Conservation (phyloP, 2,797 vertebrate species). For the Hipposideros larvatus region DNA sequence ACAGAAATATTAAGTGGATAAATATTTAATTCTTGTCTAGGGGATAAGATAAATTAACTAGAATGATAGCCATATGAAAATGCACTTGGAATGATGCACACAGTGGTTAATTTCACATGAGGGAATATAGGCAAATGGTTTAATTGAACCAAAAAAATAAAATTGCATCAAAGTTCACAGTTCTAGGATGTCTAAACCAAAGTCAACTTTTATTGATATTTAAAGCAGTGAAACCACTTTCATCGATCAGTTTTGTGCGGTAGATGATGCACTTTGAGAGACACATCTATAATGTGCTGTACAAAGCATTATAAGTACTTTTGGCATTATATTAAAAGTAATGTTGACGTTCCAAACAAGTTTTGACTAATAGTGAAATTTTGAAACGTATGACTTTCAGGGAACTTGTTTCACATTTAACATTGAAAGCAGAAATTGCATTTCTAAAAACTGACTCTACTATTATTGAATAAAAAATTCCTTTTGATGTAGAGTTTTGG, state of each 20-base stretch:
- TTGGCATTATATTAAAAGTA: conserved; percentile 45
- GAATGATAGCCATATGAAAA: conserved; percentile 76
- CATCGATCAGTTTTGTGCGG: conserved; percentile 46
- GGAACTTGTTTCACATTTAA: background rate
- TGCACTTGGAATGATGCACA: conserved; percentile 69
- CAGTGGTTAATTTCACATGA: conserved; percentile 72
- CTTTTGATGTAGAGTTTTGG: background rate
- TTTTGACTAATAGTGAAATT: conserved; percentile 30
- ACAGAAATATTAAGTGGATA: conserved; percentile 81
- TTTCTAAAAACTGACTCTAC: background rate
- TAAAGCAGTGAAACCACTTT: conserved; percentile 71
- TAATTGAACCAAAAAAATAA: conserved; percentile 76
- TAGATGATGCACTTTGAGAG: conserved; percentile 64
- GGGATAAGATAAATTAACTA: conserved; percentile 74
- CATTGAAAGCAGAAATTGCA: background rate
- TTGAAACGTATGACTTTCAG: background rate
- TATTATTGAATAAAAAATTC: background rate
- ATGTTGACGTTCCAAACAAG: conserved; percentile 36
- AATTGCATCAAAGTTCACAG: conserved; percentile 74
- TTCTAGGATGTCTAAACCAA: conserved; percentile 76
- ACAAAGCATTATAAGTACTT: conserved; percentile 35
- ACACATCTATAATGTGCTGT: conserved; percentile 53
- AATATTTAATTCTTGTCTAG: conserved; percentile 85
- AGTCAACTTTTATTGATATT: conserved; percentile 77
- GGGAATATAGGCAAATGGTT: conserved; percentile 79